phyloP scores from a whole-genome alignment of 2,888 invertebrate species.

The Stenchaetothrips biformis region DNA sequence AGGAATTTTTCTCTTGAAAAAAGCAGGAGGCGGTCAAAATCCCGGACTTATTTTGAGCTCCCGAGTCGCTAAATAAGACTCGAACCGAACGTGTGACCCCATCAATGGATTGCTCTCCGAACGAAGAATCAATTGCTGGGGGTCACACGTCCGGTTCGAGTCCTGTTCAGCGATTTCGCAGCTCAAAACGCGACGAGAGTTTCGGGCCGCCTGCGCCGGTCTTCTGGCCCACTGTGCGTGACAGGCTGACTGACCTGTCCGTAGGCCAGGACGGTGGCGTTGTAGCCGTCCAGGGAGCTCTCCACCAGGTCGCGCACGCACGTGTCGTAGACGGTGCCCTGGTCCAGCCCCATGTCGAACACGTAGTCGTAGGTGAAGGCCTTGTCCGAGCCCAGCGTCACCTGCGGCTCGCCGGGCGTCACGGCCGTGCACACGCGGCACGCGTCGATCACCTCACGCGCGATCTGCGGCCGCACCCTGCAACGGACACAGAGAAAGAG shows the following conservation, averaged over 20 bases:
- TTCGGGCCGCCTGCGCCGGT: no score
- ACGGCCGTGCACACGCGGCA: conserved; percentile 90
- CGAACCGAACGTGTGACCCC: no score
- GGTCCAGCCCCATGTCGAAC: conserved; percentile 73
- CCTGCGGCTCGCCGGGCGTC: conserved; percentile 83
- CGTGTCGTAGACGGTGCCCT: conserved; percentile 72
- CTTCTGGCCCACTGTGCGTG: no score
- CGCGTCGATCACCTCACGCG: conserved; percentile 89
- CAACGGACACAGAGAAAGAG: conserved; percentile 39
- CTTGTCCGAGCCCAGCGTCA: conserved; percentile 87
- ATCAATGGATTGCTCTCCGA: no score
- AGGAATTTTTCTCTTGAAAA: not conserved
- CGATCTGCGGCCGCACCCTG: conserved; percentile 92
- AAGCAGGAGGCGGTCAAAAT: no score
- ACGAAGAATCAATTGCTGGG: no score
- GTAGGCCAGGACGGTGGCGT: conserved; percentile 96
- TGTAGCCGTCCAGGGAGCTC: conserved; percentile 91
- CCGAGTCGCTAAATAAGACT: no score
- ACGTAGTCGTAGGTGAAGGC: conserved; percentile 96
- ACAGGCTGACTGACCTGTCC: conserved; percentile 65
- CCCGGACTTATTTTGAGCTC: no score
- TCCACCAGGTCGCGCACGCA: conserved; percentile 84
- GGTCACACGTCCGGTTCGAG: no score
- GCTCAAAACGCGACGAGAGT: no score
- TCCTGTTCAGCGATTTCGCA: no score